A percentile compares a stretch with the other conserved stretches of the same genome.
Evolutionary conservation across 37 sponge, comb jelly and placozoan species (phyloP).

Genomic region (Dysidea cf. avara): DNA sequence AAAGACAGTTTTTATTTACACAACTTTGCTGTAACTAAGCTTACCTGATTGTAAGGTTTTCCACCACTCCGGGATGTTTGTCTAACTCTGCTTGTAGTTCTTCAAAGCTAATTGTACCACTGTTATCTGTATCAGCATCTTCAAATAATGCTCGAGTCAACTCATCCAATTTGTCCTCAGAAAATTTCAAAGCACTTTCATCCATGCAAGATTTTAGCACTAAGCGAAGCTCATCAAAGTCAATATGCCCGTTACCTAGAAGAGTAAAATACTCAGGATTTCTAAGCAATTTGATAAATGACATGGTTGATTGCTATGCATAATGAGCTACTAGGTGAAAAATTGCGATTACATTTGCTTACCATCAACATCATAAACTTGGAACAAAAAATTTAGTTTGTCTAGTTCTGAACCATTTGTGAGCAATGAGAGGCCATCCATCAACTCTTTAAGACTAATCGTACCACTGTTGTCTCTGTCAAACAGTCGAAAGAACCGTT

Average conservation of each 20-base stretch:
- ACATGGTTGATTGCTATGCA: no score
- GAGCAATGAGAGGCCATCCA: conserved; percentile 76
- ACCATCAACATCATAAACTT: conserved; percentile 93
- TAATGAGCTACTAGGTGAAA: conserved; percentile 2
- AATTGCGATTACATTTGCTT: neutral
- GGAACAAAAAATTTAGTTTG: conserved; percentile 79
- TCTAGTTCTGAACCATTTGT: conserved; percentile 77
- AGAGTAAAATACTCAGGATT: neutral
- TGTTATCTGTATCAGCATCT: conserved; percentile 77
- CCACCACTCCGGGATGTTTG: conserved; percentile 81
- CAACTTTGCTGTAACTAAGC: conserved; percentile 1
- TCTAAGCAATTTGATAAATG: no score
- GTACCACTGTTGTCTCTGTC: conserved; percentile 79
- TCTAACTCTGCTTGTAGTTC: conserved; percentile 75
- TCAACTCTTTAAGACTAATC: conserved; percentile 81
- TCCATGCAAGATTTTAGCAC: conserved; percentile 89
- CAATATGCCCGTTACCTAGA: conserved; percentile 83
- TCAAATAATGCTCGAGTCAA: conserved; percentile 77
- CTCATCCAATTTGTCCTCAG: conserved; percentile 74
- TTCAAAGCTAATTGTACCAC: conserved; percentile 82
- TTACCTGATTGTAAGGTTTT: conserved; percentile 84
- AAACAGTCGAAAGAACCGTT: conserved; percentile 82
- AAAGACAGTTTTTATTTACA: neutral
- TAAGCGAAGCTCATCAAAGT: conserved; percentile 69
- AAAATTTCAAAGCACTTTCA: conserved; percentile 75